Conservation (phyloP, 2,113 vertebrate species). For the Cygnus buccinator region DNA sequence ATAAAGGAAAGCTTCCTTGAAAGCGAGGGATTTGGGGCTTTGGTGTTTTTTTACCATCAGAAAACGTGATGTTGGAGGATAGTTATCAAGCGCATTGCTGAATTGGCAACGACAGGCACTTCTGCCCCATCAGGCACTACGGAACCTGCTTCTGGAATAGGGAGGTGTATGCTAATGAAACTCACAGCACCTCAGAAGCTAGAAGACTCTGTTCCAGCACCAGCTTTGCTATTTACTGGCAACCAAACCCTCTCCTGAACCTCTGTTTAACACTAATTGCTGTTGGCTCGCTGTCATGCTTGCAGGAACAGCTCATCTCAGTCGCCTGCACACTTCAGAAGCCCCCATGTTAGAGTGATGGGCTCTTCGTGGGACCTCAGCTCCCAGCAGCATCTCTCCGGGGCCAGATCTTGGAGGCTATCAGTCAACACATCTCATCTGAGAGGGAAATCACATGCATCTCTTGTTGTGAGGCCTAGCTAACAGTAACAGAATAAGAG, state of each 20-base stretch:
- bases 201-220: background rate
- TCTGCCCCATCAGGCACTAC: background rate
- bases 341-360: background rate
- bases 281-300: accelerated
- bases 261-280: background rate
- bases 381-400: background rate
- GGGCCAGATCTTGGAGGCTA: background rate
- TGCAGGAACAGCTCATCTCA: background rate
- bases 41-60: background rate
- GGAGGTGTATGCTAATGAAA: accelerated
- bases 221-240: background rate
- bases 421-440: accelerated
- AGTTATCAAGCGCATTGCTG: background rate
- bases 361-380: background rate
- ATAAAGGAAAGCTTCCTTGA: background rate
- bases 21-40: background rate
- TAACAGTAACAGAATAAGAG: background rate
- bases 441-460: background rate
- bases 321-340: background rate
- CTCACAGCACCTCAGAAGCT: background rate
- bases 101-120: background rate
- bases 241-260: background rate
- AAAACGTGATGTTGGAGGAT: background rate
- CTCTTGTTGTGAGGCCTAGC: accelerated
- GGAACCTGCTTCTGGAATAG: background rate